Base-by-base conservation (phyloP, 2,888 invertebrate species). In the Leptopterna dolabrata region DNA sequence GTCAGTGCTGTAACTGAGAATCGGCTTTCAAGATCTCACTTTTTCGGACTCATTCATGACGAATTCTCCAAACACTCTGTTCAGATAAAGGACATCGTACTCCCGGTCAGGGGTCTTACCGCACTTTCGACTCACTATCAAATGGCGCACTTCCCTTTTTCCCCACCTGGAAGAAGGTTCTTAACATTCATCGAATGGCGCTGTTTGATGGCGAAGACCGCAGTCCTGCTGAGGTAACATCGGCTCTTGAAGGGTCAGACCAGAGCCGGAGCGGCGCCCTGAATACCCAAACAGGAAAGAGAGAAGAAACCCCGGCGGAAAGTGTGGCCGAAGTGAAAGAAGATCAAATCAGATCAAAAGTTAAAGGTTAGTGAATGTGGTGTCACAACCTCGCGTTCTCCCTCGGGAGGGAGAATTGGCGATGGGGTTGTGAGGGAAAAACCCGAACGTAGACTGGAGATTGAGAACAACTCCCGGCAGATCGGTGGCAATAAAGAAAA, bases 281-380 rank as follows among this genome's bases (percentile, higher is more conserved):
- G 81, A 81, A 81, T 81, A 81, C 45, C 81, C 81, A 81, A 81
- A 55, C 81, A 81, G 81, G 81, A 55, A 30, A 51, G n/a, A 30
- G 36, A 76, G 27, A 76, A 78, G 24, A 45, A 27, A n/a, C 78
- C 78, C 41, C 43, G 2, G 43, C 78, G 78, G 55, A 29, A 55
- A 81, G 81, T 29, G 51, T 13, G 29, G 81, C 29, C 51, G 30
- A 27, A 45, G 78, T 16, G 71, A 41, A 41, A 63, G 76, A 30
- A 73, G 45, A 85, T 85, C 83, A 83, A 83, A 85, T 85, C 85
- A 85, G 85, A 85, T 85, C 85, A 85, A 85, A 85, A 85, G 85
- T 85, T 85, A 76, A 76, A 85, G 85, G 85, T 71, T 85, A 85
- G 85, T 76, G 85, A 85, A 83, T 63, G 85, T 85, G 85, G 85